Percentiles rank a stretch among this genome's conserved stretches.
phyloP scores from a whole-genome alignment of 37 sponge, comb jelly and placozoan genomes.

The Eunapius fragilis region DNA sequence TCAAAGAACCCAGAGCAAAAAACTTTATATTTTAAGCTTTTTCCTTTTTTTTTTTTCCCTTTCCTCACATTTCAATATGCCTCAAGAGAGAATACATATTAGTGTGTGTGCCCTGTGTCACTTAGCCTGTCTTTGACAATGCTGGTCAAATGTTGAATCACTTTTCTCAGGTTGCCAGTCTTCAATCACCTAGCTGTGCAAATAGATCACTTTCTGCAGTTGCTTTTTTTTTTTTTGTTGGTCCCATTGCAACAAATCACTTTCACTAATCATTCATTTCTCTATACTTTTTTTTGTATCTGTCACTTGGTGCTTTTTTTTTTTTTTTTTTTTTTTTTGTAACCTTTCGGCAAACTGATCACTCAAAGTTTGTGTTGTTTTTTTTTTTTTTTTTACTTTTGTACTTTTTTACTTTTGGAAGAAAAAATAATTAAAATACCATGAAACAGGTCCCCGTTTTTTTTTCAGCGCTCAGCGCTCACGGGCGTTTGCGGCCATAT shows the following conservation, averaged over 20 bases:
- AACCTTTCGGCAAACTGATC: not conserved
- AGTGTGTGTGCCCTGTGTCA: not conserved
- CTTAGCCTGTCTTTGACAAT: not conserved
- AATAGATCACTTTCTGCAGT: not conserved
- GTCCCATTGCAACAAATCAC: not conserved
- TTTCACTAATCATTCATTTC: not conserved
- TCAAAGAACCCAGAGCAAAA: not conserved
- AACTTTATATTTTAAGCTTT: not conserved
- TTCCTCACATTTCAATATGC: not conserved
- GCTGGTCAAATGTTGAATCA: not conserved
- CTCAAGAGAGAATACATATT: not conserved
- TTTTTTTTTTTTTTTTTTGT: not conserved
- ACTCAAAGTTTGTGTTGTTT: not conserved
- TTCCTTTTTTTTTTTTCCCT: not conserved
- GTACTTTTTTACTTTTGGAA: no score
- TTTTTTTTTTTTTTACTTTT: not conserved
- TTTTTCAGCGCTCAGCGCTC: no score
- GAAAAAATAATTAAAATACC: no score
- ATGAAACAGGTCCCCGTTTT: no score
- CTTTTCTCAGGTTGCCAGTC: not conserved
- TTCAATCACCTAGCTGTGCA: not conserved
- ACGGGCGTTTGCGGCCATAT: no score
- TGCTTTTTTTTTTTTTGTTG: not conserved
- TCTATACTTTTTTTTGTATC: not conserved
- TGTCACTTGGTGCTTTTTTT: not conserved